These are phyloP conservation scores for Diplodus sargus DNA, from an alignment of 2,797 vertebrate genomes.

Conservation along the genomic window DNA sequence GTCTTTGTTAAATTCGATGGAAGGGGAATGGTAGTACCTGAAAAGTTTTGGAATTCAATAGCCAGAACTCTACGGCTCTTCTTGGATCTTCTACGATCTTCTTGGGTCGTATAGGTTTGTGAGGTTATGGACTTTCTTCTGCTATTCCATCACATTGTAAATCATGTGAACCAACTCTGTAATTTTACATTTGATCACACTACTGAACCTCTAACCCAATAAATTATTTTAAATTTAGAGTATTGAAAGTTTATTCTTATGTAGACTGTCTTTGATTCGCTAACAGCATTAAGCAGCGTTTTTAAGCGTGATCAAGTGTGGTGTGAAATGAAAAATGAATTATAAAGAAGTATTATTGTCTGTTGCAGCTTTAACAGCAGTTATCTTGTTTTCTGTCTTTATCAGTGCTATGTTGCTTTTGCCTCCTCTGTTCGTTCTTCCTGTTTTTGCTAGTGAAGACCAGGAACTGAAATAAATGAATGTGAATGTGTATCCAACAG, in stretches of 20 bases:
- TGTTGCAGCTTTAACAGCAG: neutral
- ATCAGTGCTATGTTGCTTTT: slow-evolving; percentile 27
- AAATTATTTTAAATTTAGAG: too few relatives aligned
- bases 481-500: slow-evolving; percentile 15
- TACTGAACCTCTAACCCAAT: neutral
- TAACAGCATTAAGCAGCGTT: neutral
- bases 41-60: neutral
- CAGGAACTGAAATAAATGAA: slow-evolving; percentile 7
- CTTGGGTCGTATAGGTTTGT: neutral
- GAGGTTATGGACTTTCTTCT: neutral
- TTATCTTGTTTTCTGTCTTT: slow-evolving; percentile 22
- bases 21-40: neutral
- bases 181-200: too few relatives aligned
- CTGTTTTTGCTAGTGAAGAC: slow-evolving; percentile 42
- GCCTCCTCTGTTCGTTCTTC: slow-evolving; percentile 17
- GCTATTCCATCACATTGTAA: too few relatives aligned
- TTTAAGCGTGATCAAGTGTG: neutral
- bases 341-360: too few relatives aligned
- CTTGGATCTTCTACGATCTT: neutral
- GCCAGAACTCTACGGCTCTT: neutral
- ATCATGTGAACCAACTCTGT: too few relatives aligned
- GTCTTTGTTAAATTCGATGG: neutral
- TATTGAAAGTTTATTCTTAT: too few relatives aligned
- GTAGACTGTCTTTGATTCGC: too few relatives aligned
- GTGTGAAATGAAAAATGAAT: neutral